A percentile compares a stretch with the other conserved stretches of the same genome.
phyloP scores from a whole-genome alignment of 2,113 vertebrate species.

The Marmota monax region DNA sequence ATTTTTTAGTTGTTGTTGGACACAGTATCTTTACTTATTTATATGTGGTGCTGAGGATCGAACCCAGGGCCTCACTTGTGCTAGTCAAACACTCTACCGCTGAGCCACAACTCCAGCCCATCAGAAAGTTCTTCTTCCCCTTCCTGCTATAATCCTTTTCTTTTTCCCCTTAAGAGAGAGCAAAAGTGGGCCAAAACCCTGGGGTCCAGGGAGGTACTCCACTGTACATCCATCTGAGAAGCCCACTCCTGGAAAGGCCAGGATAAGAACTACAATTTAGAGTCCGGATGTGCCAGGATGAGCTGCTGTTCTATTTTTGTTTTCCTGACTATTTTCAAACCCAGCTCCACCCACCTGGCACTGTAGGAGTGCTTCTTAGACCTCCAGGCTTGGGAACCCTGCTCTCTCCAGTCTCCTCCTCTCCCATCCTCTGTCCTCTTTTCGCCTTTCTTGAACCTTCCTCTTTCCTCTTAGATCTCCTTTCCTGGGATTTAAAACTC shows the following conservation, averaged over 20 bases:
- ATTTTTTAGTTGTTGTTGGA: no score
- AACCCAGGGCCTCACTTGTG: no score
- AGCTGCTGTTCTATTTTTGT: not conserved
- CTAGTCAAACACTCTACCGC: no score
- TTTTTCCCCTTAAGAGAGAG: not conserved
- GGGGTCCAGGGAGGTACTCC: not conserved
- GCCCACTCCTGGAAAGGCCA: not conserved
- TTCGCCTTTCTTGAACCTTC: not conserved
- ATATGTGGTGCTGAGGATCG: no score
- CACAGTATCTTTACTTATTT: no score
- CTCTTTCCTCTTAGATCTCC: not conserved
- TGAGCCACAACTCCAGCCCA: no score
- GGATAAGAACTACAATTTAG: not conserved
- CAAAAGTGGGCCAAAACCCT: not conserved
- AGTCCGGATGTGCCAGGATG: not conserved
- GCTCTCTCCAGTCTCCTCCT: not conserved
- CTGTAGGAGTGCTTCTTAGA: not conserved
- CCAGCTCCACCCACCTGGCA: not conserved
- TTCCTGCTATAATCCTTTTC: not conserved
- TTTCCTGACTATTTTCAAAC: constrained; percentile 17
- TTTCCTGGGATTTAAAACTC: constrained; percentile 30
- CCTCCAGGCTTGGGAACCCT: not conserved
- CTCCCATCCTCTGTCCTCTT: not conserved
- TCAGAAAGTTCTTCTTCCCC: constrained; percentile 2
- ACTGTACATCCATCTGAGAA: not conserved